Conservation (phyloP, 2,888 invertebrate species). For the Drosophila recens region DNA sequence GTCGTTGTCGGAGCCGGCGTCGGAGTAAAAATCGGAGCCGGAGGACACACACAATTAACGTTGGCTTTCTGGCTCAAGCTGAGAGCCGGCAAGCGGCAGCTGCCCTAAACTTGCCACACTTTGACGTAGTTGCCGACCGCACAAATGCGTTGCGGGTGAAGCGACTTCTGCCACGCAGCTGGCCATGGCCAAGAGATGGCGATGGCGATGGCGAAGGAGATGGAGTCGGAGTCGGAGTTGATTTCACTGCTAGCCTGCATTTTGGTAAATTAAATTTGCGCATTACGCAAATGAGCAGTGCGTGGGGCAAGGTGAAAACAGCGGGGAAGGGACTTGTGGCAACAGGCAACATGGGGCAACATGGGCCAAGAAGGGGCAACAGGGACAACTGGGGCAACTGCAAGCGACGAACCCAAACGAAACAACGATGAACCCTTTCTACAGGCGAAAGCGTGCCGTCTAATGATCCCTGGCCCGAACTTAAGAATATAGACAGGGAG, state of each 20-base stretch:
- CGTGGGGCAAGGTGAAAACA: constrained; percentile 1
- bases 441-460: constrained; percentile 41
- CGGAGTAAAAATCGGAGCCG: constrained; percentile 21
- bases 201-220: background rate
- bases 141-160: constrained; percentile 73
- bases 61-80: constrained; percentile 58
- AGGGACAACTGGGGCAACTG: background rate
- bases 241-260: constrained; percentile 55
- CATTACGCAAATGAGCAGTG: constrained; percentile 82
- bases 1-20: constrained; percentile 5
- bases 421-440: constrained; percentile 34
- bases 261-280: constrained; percentile 81
- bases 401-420: constrained; percentile 34
- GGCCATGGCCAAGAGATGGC: constrained; percentile 1
- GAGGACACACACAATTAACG: constrained; percentile 80
- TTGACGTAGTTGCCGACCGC: constrained; percentile 58
- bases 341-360: background rate
- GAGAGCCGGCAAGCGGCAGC: constrained; percentile 24
- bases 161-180: constrained; percentile 48
- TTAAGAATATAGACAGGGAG: constrained; percentile 32
- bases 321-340: background rate
- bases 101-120: constrained; percentile 46
- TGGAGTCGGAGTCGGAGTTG: background rate
- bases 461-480: constrained; percentile 77
- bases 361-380: background rate